A percentile compares a stretch with the other conserved stretches of the same genome.
Evolutionary conservation across 1,140 invertebrate species (phyloP).

Genomic region (Drosophila suzukii): DNA sequence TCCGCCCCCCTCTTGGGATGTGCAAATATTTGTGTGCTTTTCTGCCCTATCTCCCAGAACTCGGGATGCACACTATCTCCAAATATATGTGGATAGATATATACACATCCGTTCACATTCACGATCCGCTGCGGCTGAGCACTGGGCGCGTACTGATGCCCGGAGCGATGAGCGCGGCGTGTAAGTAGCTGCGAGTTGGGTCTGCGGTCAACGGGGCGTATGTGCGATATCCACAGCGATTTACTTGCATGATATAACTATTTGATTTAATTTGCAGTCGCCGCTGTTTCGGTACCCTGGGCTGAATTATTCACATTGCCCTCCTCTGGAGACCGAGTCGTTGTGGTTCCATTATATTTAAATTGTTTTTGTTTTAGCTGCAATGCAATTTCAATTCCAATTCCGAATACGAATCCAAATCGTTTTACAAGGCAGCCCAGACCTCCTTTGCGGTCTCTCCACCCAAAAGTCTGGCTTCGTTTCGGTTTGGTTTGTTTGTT

Average conservation of each 20-base stretch:
- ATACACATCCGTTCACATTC: constrained; percentile 24
- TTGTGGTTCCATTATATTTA: constrained; percentile 73
- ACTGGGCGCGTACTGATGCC: constrained; percentile 73
- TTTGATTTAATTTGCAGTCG: constrained; percentile 76
- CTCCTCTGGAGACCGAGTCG: constrained; percentile 32
- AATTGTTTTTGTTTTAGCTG: constrained; percentile 75
- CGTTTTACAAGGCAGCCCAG: constrained; percentile 48
- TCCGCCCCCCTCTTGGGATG: constrained; percentile 9
- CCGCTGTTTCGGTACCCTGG: constrained; percentile 18
- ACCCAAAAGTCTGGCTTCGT: constrained; percentile 23
- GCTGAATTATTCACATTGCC: constrained; percentile 62
- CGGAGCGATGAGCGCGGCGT: constrained; percentile 46
- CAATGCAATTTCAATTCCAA: constrained; percentile 70
- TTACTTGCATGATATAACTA: constrained; percentile 82
- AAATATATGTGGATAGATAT: neutral
- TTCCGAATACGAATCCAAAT: constrained; percentile 64
- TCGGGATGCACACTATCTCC: constrained; percentile 10
- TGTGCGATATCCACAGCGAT: constrained; percentile 78
- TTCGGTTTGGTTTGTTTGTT: constrained; percentile 49
- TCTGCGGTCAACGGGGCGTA: constrained; percentile 70
- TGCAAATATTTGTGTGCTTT: constrained; percentile 60
- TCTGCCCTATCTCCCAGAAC: constrained; percentile 17
- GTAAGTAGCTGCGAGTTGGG: constrained; percentile 62
- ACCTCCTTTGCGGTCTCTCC: constrained; percentile 35
- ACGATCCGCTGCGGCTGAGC: constrained; percentile 75